Percentiles rank a stretch among this genome's conserved stretches.
Evolutionary conservation across 2,797 vertebrate species (phyloP).

Genomic region (Ispidina picta): DNA sequence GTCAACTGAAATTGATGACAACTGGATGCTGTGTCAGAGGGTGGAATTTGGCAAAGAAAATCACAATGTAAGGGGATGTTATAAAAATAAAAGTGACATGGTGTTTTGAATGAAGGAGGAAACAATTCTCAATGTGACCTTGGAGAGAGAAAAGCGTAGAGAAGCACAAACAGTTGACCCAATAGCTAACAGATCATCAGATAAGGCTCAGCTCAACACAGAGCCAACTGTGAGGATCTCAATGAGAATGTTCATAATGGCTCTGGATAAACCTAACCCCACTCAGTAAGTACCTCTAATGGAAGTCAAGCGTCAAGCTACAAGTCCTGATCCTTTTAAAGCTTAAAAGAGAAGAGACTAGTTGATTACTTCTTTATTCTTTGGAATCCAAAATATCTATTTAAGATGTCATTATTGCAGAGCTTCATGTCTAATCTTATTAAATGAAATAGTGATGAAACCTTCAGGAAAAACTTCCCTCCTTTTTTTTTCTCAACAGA

Average conservation of each 20-base stretch:
- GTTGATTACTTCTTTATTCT: not conserved
- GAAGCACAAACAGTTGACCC: not conserved
- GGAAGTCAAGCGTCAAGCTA: not conserved
- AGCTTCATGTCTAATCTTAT: not conserved
- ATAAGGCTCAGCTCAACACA: not conserved
- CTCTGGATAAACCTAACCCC: not conserved
- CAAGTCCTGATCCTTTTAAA: not conserved
- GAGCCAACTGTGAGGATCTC: not conserved
- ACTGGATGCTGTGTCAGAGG: not conserved
- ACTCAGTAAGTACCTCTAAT: not conserved
- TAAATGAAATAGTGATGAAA: not conserved
- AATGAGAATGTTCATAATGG: not conserved
- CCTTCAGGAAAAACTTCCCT: not conserved
- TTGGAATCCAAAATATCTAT: not conserved
- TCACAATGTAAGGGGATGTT: not conserved
- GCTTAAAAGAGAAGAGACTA: not conserved
- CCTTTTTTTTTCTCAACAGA: not conserved
- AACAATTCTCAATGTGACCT: not conserved
- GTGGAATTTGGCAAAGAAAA: slow-evolving; percentile 11
- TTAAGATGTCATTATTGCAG: not conserved
- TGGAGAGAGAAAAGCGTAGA: not conserved
- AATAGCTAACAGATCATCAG: not conserved
- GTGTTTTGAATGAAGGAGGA: not conserved
- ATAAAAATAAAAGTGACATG: not conserved
- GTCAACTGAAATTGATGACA: slow-evolving; percentile 33